Percentiles rank a stretch among this genome's conserved stretches.
These are phyloP conservation scores for Heterodera schachtii DNA, from an alignment of 1,140 invertebrate genomes.

Conservation along the genomic window DNA sequence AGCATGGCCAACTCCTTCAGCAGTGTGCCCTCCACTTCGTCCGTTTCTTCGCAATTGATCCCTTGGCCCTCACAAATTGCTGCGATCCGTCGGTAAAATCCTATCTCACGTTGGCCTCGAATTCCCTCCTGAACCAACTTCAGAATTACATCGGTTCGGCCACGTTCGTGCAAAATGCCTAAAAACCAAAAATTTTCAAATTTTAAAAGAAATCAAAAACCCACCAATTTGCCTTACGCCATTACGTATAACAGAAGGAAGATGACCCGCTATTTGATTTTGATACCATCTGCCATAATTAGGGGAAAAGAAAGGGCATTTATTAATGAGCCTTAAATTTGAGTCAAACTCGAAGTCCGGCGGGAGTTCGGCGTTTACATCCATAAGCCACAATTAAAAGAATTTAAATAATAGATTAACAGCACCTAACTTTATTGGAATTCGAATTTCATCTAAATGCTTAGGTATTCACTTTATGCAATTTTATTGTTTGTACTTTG, in stretches of 20 bases:
- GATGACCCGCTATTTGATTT: not conserved
- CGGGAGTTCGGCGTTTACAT: not conserved
- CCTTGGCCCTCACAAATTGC: not conserved
- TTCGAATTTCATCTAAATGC: too few species aligned
- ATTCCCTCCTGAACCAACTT: constrained; percentile 11
- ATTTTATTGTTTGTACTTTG: too few species aligned
- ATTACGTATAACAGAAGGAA: not conserved
- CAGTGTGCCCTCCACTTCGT: not conserved
- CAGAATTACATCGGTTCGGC: constrained; percentile 10
- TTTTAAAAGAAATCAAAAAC: not conserved
- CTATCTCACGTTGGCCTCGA: constrained; percentile 2
- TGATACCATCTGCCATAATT: not conserved
- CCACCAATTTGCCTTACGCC: not conserved
- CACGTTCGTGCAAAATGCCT: constrained; percentile 25
- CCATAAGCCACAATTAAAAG: not conserved
- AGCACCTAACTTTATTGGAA: too few species aligned
- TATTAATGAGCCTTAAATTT: not conserved
- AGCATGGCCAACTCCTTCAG: not conserved
- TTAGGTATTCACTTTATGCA: too few species aligned
- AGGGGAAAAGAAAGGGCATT: too few species aligned
- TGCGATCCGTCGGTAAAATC: not conserved
- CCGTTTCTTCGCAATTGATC: not conserved
- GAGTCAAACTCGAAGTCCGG: not conserved
- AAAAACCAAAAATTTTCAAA: not conserved
- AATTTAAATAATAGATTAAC: too few species aligned